Base-by-base conservation (phyloP, 2,113 vertebrate species). In the Morone chrysops region DNA sequence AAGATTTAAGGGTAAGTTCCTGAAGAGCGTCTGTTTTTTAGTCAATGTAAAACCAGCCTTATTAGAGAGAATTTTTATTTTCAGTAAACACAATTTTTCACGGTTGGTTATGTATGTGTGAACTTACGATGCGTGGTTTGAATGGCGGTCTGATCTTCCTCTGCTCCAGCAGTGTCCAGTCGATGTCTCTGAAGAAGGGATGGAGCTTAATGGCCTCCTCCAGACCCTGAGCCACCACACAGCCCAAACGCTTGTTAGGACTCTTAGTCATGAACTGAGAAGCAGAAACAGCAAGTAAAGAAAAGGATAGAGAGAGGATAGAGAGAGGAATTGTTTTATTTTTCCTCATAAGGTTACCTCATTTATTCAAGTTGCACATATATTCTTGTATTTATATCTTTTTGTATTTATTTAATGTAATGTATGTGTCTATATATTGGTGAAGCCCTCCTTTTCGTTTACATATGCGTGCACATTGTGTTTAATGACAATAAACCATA, bases 261-360 rank as follows among this genome's bases (percentile, higher is more conserved):
- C 97, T 99, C 94, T 99, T 99, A 6, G 97, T 99, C 98, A 99
- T 99, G 90, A 99, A 99, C 98, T 99, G 85, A 79, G 51, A 18
- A 80, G 25, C 4, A 17, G 31, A 72, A 57, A 5, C 57, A 25
- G 14, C 3, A 45, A 20, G 31, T 0, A 31, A 1, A 50, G n/a
- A 16, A 8, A 36, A 43, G 1, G 12, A 41, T 10, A 48, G 7
- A 54, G 6, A 70, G 6, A 40, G 3, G 62, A 56, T 3, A 54
- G 45, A 12, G 9, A 41, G 41, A 7, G 31, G 31, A 31, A 31
- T 13, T 47, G 45, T 13, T 47, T 47, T 47, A 14, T 50, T 48
- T 16, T 14, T 48, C 5, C 5, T 48, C 12, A 48, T 12, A 4
- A 31, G 31, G 31, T 4, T 31, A 31, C 31, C 31, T 31, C 31